phyloP scores from a whole-genome alignment of 2,797 vertebrate genomes.

The Jordanella pulchra region DNA sequence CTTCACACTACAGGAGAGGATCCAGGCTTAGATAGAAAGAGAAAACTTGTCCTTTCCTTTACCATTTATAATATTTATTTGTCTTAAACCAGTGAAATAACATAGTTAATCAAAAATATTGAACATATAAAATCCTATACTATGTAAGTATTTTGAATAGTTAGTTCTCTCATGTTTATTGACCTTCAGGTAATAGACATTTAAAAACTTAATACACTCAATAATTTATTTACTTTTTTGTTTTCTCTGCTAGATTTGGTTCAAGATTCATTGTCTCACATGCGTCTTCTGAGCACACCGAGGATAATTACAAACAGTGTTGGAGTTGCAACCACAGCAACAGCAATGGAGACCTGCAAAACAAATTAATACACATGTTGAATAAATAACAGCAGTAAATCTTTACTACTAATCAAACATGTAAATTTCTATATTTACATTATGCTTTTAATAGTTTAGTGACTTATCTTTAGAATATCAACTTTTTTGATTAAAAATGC shows the following conservation, averaged over 20 bases:
- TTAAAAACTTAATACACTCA: not conserved
- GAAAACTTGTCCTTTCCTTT: not conserved
- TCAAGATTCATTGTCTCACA: constrained; percentile 19
- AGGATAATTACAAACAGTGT: constrained; percentile 53
- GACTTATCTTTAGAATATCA: not conserved
- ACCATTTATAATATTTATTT: too few relatives aligned
- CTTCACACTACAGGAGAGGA: too few relatives aligned
- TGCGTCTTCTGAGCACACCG: constrained; percentile 40
- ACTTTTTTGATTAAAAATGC: not conserved
- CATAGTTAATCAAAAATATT: not conserved
- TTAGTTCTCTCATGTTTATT: not conserved
- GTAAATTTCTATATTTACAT: not conserved
- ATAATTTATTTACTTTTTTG: not conserved
- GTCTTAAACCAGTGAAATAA: not conserved
- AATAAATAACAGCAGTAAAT: not conserved
- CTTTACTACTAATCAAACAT: not conserved
- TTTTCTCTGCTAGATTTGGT: not conserved
- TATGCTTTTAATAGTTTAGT: not conserved
- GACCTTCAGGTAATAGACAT: not conserved
- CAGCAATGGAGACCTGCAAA: constrained; percentile 63
- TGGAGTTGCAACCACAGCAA: constrained; percentile 64
- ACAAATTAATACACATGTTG: constrained; percentile 18
- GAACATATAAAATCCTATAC: not conserved
- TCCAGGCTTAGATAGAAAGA: too few relatives aligned
- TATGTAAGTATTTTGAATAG: not conserved